These are phyloP conservation scores for Leptinotarsa haldemani DNA, from an alignment of 2,888 invertebrate species.

Conservation along the genomic window DNA sequence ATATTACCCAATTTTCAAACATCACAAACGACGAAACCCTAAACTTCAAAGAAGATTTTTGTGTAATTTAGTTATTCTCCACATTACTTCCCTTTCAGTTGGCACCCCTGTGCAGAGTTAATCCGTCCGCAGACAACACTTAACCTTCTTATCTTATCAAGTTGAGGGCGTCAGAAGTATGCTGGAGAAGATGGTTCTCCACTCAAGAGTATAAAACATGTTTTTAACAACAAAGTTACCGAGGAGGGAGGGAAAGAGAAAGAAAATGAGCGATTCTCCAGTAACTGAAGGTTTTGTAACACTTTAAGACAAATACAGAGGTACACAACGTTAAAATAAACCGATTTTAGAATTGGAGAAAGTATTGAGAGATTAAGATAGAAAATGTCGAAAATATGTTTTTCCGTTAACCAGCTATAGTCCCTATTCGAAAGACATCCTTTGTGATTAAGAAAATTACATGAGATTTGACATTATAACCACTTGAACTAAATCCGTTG, in stretches of 20 bases:
- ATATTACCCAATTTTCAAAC: not conserved
- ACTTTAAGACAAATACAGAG: not conserved
- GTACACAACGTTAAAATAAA: too few species aligned
- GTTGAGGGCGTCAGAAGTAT: slow-evolving; percentile 39
- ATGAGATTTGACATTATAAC: too few species aligned
- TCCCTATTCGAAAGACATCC: too few species aligned
- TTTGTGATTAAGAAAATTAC: too few species aligned
- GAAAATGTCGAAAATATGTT: too few species aligned
- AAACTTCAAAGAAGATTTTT: slow-evolving; percentile 19
- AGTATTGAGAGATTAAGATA: too few species aligned
- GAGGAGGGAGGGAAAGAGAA: not conserved
- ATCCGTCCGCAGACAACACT: slow-evolving; percentile 39
- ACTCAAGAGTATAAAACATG: slow-evolving; percentile 35
- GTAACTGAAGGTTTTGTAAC: not conserved
- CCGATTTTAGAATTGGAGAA: too few species aligned
- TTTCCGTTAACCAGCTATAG: too few species aligned
- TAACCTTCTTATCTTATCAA: slow-evolving; percentile 42
- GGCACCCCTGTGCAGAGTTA: slow-evolving; percentile 29
- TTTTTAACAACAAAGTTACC: slow-evolving; percentile 15
- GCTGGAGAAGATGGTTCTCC: slow-evolving; percentile 26
- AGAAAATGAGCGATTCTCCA: not conserved
- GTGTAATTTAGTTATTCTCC: slow-evolving; percentile 23
- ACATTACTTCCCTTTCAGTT: slow-evolving; percentile 29
- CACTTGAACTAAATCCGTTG: too few species aligned
- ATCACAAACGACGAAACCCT: not conserved